These are phyloP conservation scores for Ischnus inquisitorius DNA, from an alignment of 2,888 invertebrate genomes.

Conservation along the genomic window DNA sequence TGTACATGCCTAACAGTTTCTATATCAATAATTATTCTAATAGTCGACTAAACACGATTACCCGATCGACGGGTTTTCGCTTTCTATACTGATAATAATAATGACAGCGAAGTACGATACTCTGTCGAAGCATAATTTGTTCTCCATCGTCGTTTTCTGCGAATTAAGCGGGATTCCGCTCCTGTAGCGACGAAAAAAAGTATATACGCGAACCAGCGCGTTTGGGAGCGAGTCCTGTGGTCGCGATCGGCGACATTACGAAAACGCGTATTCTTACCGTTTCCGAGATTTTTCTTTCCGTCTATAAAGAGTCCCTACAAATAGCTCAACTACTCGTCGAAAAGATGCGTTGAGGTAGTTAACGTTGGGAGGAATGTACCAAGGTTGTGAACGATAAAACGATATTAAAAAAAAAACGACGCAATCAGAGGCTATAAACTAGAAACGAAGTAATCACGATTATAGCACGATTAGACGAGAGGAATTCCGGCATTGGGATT, in stretches of 20 bases:
- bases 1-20: constrained; percentile 58
- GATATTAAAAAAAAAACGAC: constrained; percentile 8
- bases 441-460: constrained; percentile 25
- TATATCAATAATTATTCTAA: constrained; percentile 25
- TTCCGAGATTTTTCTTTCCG: constrained; percentile 17
- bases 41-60: constrained; percentile 15
- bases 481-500: constrained; percentile 14
- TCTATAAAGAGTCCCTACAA: constrained; percentile 3
- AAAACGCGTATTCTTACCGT: constrained; percentile 9
- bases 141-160: constrained; percentile 10
- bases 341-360: constrained; percentile 63
- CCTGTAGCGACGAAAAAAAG: neutral
- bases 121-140: neutral
- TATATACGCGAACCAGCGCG: constrained; percentile 24
- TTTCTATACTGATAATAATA: constrained; percentile 20
- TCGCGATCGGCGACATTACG: constrained; percentile 55
- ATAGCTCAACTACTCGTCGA: constrained; percentile 50
- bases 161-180: neutral
- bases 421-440: constrained; percentile 5
- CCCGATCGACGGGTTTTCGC: constrained; percentile 57
- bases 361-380: constrained; percentile 38
- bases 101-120: constrained; percentile 10
- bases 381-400: neutral
- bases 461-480: constrained; percentile 41
- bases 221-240: neutral